Percentiles rank a stretch among this genome's conserved stretches.
These are phyloP conservation scores for Limnephilus rhombicus DNA, from an alignment of 2,888 invertebrate genomes.

Conservation along the genomic window DNA sequence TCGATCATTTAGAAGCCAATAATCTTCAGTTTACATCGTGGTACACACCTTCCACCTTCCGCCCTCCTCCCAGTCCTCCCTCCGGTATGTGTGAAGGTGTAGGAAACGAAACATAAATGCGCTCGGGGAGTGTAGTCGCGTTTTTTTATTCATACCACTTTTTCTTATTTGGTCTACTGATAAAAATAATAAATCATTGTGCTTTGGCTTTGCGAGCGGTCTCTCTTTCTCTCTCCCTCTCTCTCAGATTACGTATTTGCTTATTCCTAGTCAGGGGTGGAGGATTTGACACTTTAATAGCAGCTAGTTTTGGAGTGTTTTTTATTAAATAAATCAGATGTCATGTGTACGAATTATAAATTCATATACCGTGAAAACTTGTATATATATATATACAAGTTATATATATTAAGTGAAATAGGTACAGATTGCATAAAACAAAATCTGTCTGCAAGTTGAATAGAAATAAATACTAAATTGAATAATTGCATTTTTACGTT, in stretches of 20 bases:
- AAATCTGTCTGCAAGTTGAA: too few relatives aligned
- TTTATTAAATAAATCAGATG: neutral
- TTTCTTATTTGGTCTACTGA: conserved; percentile 64
- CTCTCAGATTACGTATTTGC: conserved; percentile 61
- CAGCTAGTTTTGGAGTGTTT: neutral
- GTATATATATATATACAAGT: too few relatives aligned
- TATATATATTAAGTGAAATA: too few relatives aligned
- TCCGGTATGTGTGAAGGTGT: neutral
- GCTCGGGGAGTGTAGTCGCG: conserved; percentile 23
- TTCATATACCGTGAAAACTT: too few relatives aligned
- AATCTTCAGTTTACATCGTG: conserved; percentile 69
- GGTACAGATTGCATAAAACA: too few relatives aligned
- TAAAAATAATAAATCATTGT: conserved; percentile 66
- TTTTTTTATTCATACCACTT: conserved; percentile 65
- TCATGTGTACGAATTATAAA: neutral
- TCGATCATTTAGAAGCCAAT: conserved; percentile 73
- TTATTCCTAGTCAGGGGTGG: conserved; percentile 37
- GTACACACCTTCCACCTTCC: neutral
- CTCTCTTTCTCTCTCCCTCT: conserved; percentile 55
- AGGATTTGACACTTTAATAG: neutral
- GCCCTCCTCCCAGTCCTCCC: neutral
- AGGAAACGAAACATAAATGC: conserved; percentile 53
- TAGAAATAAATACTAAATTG: too few relatives aligned
- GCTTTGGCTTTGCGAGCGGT: conserved; percentile 59
- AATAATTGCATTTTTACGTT: too few relatives aligned